phyloP scores from a whole-genome alignment of 2,797 vertebrate genomes.

The Perdix hodgsoniae region DNA sequence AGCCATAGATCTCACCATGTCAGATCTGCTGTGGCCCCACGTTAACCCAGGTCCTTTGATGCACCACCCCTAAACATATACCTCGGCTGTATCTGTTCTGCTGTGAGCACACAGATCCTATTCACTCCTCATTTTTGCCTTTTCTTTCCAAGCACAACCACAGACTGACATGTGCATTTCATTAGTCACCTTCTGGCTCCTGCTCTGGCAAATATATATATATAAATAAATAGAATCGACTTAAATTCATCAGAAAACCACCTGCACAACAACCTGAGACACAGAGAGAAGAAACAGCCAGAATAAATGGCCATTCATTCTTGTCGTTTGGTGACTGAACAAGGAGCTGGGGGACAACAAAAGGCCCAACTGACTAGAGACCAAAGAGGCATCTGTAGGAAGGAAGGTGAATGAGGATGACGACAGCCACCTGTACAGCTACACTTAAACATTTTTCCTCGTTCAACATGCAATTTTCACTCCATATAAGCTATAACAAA shows the following conservation, averaged over 20 bases:
- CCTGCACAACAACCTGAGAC: not conserved
- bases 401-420: not conserved
- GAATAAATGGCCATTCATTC: not conserved
- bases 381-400: not conserved
- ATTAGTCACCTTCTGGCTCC: not conserved
- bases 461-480: not conserved
- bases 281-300: not conserved
- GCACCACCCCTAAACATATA: not conserved
- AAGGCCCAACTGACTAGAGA: not conserved
- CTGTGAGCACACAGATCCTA: not conserved
- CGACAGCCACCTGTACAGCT: not conserved
- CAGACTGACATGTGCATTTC: not conserved
- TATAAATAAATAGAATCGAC: not conserved
- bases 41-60: not conserved
- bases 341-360: not conserved
- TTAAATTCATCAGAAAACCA: not conserved
- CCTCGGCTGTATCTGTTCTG: not conserved
- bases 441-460: not conserved
- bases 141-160: not conserved
- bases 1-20: rapidly evolving
- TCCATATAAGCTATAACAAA: not conserved
- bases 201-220: not conserved
- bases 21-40: not conserved
- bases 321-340: not conserved
- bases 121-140: not conserved